Evolutionary conservation across 2,888 invertebrate genomes (phyloP), one percentile per base, ranked within the genome.

Genomic region (Drosophila tripunctata): DNA sequence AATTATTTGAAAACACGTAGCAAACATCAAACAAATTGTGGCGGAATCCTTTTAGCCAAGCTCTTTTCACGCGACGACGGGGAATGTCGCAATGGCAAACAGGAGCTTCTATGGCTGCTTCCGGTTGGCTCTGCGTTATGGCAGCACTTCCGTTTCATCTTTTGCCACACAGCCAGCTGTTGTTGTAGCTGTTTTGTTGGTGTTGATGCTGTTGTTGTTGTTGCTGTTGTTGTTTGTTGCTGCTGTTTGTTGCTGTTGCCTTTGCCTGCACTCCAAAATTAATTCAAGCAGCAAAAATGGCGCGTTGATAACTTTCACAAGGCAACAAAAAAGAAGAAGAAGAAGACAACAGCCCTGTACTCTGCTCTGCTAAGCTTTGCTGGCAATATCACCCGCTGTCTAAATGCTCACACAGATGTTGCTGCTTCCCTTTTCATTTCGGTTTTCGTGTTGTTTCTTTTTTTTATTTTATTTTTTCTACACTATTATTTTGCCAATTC

Each of bases 1-100:
- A 70, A 80, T 77, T 81, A 81, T 81, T 81, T 81, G 69, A 80
- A 77, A 81, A 82, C 82, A 82, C 82, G 82, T 84, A 82, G 81
- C 84, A 84, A 84, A 82, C 82, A 82, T 82, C 82, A 82, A 82
- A 82, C 82, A 82, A 82, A 82, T 82, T 82, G 84, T 68, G 81
- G 79, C 77, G 68, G 75, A 82, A 82, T 82, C 82, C 82, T 82
- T 82, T 81, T 84, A 83, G 70, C 81, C 83, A 21, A 68, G 80
- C 78, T 78, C 75, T 67, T 80, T 81, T 82, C 71, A 77, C 62
- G 69, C 77, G 57, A 38, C 58, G 17, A 24, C 54, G 62, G 61
- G 50, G 38, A 48, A 30, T 27, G 38, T 44, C 48, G 45, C 43
- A 35, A 31, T 43, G 45, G 27, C 60, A 51, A 58, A 22, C 38